Evolutionary conservation across 1,140 invertebrate genomes (phyloP).

Genomic region (Temnothorax nylanderi): DNA sequence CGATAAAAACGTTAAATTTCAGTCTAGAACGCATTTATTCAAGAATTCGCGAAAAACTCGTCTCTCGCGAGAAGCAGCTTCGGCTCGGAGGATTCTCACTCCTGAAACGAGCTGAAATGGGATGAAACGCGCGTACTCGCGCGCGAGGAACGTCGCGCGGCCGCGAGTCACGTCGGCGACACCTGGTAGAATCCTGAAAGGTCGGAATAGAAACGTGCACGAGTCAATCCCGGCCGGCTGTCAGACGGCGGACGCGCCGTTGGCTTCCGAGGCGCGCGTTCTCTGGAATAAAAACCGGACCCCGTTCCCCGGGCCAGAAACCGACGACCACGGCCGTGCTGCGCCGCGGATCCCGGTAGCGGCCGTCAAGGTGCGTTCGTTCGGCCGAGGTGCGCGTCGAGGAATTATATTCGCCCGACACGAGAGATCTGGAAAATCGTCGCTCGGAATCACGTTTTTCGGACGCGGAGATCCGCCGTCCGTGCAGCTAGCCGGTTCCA

Average conservation of each 20-base stretch:
- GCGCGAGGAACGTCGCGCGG: background rate
- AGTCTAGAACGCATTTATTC: background rate
- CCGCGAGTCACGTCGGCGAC: slow-evolving; percentile 51
- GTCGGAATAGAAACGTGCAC: slow-evolving; percentile 77
- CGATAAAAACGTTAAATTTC: background rate
- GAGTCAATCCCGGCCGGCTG: slow-evolving; percentile 75
- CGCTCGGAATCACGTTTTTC: slow-evolving; percentile 44
- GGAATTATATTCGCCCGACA: slow-evolving; percentile 61
- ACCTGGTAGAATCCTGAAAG: slow-evolving; percentile 63
- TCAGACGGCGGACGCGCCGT: slow-evolving; percentile 58
- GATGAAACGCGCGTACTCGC: background rate
- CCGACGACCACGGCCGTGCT: slow-evolving; percentile 30
- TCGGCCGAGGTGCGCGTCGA: slow-evolving; percentile 34
- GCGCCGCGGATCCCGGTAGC: slow-evolving; percentile 18
- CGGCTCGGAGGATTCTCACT: background rate
- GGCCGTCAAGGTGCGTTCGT: slow-evolving; percentile 1
- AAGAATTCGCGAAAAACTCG: slow-evolving; percentile 8
- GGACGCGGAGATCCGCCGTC: background rate
- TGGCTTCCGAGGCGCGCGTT: slow-evolving; percentile 63
- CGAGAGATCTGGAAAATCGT: slow-evolving; percentile 42
- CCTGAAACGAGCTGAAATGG: background rate
- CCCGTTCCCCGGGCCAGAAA: slow-evolving; percentile 41
- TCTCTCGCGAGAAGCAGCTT: background rate
- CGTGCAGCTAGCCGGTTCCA: slow-evolving; percentile 17
- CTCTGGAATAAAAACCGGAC: slow-evolving; percentile 74